phyloP scores from a whole-genome alignment of 35 echinoderm and acorn worm genomes.

The Apostichopus japonicus region DNA sequence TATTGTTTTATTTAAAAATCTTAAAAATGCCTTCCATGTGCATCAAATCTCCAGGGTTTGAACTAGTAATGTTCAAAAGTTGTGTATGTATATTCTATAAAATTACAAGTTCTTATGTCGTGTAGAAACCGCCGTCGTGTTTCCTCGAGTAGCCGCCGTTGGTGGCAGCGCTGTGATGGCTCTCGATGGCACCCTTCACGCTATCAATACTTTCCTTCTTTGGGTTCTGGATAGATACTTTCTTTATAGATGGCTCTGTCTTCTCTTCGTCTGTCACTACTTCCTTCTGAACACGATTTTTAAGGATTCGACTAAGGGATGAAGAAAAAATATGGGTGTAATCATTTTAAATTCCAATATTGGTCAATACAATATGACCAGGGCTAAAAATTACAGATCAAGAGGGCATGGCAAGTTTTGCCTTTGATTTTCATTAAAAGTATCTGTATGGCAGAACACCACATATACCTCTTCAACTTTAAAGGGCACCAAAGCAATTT shows the following conservation, averaged over 20 bases:
- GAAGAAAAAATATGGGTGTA: not conserved
- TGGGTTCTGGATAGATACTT: slow-evolving; percentile 70
- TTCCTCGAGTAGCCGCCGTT: slow-evolving; percentile 92
- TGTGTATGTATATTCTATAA: not conserved
- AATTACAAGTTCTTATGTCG: slow-evolving; percentile 56
- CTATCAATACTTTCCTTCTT: slow-evolving; percentile 94
- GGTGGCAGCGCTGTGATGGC: slow-evolving; percentile 94
- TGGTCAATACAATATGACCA: too few relatives aligned
- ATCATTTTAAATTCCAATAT: too few relatives aligned
- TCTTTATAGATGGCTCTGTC: slow-evolving; percentile 27
- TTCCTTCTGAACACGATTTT: slow-evolving; percentile 71
- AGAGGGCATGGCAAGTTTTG: too few relatives aligned
- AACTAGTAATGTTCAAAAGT: not conserved
- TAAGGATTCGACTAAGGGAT: slow-evolving; percentile 79
- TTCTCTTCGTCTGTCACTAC: slow-evolving; percentile 45
- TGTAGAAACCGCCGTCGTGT: slow-evolving; percentile 98
- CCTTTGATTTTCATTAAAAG: too few relatives aligned
- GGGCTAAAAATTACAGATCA: too few relatives aligned
- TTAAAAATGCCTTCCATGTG: too few relatives aligned
- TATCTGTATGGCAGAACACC: too few relatives aligned
- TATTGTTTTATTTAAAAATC: too few relatives aligned
- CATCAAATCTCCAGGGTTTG: not conserved
- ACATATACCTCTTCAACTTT: too few relatives aligned
- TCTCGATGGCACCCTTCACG: slow-evolving; percentile 88
- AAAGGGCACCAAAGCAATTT: too few relatives aligned